phyloP scores from a whole-genome alignment of 2,888 invertebrate genomes.

The Scaptomyza parva region DNA sequence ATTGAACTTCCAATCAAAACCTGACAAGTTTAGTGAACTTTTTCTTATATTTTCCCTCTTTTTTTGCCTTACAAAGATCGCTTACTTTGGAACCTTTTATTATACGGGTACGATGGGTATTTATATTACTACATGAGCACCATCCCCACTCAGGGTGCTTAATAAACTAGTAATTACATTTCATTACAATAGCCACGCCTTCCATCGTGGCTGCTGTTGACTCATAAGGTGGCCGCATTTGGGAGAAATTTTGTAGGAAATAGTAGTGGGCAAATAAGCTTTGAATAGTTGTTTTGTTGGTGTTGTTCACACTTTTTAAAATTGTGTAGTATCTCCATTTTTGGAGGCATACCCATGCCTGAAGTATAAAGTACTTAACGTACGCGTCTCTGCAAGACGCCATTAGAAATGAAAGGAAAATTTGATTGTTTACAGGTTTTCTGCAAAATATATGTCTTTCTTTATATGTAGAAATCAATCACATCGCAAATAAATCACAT shows the following conservation, averaged over 20 bases:
- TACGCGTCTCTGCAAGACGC: slow-evolving; percentile 48
- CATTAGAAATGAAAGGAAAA: slow-evolving; percentile 33
- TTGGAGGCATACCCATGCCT: slow-evolving; percentile 14
- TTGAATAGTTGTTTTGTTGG: slow-evolving; percentile 47
- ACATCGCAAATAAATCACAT: neutral
- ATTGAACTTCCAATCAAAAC: slow-evolving; percentile 20
- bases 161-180: slow-evolving; percentile 71
- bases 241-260: slow-evolving; percentile 60
- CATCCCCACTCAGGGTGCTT: slow-evolving; percentile 22
- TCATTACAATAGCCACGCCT: slow-evolving; percentile 65
- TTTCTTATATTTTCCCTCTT: slow-evolving; percentile 41
- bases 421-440: neutral
- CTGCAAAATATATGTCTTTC: neutral
- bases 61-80: slow-evolving; percentile 47
- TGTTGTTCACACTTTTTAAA: slow-evolving; percentile 42
- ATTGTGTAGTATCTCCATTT: slow-evolving; percentile 22
- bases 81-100: slow-evolving; percentile 29
- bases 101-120: slow-evolving; percentile 45
- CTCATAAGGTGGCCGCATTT: slow-evolving; percentile 33
- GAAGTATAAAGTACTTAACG: slow-evolving; percentile 43
- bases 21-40: slow-evolving; percentile 66
- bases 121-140: slow-evolving; percentile 19
- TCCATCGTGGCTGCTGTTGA: slow-evolving; percentile 20
- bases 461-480: neutral
- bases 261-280: slow-evolving; percentile 61